These are phyloP conservation scores for Linnaemya vulpina DNA, from an alignment of 2,888 invertebrate genomes.

Conservation along the genomic window DNA sequence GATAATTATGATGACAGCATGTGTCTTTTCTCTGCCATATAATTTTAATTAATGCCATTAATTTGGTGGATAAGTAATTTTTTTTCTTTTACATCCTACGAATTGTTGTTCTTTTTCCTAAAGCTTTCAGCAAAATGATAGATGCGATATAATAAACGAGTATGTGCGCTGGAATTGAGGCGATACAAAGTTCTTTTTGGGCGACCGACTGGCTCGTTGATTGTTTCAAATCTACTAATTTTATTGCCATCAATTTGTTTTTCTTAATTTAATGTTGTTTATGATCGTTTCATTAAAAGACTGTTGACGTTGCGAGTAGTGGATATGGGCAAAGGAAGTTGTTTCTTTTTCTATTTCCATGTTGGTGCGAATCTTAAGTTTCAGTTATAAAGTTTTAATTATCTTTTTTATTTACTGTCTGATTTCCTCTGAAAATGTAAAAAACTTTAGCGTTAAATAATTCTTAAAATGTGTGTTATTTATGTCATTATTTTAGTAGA, in stretches of 20 bases:
- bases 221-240: slow-evolving; percentile 19
- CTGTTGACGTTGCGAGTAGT: not conserved
- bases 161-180: not conserved
- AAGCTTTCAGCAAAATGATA: slow-evolving; percentile 34
- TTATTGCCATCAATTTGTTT: slow-evolving; percentile 59
- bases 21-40: slow-evolving; percentile 62
- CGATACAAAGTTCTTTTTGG: slow-evolving; percentile 11
- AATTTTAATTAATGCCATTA: slow-evolving; percentile 70
- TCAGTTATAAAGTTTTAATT: slow-evolving; percentile 2
- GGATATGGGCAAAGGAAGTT: not conserved
- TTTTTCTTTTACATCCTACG: not conserved
- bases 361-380: not conserved
- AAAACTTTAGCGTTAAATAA: too few species aligned
- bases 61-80: slow-evolving; percentile 51
- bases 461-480: too few species aligned
- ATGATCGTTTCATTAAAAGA: slow-evolving; percentile 25
- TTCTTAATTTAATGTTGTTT: slow-evolving; percentile 50
- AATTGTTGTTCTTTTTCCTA: not conserved
- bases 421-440: too few species aligned
- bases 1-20: slow-evolving; percentile 71
- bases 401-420: not conserved
- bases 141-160: not conserved
- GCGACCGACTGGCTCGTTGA: slow-evolving; percentile 10
- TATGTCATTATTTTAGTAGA: too few species aligned
- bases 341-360: not conserved